Conservation (phyloP, 2,797 vertebrate genomes). For the Bucorvus abyssinicus region DNA sequence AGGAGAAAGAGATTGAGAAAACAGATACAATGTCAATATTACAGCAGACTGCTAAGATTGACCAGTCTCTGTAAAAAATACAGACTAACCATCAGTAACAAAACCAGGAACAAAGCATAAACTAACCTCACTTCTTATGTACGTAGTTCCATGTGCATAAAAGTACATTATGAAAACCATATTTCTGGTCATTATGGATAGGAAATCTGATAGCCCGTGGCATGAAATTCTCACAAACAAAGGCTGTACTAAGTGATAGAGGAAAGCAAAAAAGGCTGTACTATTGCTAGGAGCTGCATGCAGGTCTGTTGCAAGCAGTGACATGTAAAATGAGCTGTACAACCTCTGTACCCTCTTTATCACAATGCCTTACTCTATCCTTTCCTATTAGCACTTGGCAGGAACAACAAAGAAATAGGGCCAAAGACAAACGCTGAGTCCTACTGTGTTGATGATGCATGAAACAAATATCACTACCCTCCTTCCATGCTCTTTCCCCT, state of each 20-base stretch:
- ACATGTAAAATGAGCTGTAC: background rate
- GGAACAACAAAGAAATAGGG: background rate
- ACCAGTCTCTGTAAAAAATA: background rate
- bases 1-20: background rate
- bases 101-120: background rate
- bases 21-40: background rate
- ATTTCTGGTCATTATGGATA: background rate
- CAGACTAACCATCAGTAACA: background rate
- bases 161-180: background rate
- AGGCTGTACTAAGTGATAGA: background rate
- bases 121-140: rapidly evolving
- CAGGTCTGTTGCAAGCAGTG: background rate
- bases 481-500: background rate
- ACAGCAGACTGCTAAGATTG: background rate
- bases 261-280: background rate
- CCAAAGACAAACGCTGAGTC: background rate
- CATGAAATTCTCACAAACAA: background rate
- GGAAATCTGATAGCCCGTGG: background rate
- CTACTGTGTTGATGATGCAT: background rate
- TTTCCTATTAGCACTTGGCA: background rate
- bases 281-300: background rate
- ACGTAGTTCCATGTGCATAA: background rate
- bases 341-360: background rate
- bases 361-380: background rate
- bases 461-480: background rate